Percentiles rank a stretch among this genome's conserved stretches.
Evolutionary conservation across 2,113 vertebrate genomes (phyloP).

Genomic region (Myanophis thanlyinensis): DNA sequence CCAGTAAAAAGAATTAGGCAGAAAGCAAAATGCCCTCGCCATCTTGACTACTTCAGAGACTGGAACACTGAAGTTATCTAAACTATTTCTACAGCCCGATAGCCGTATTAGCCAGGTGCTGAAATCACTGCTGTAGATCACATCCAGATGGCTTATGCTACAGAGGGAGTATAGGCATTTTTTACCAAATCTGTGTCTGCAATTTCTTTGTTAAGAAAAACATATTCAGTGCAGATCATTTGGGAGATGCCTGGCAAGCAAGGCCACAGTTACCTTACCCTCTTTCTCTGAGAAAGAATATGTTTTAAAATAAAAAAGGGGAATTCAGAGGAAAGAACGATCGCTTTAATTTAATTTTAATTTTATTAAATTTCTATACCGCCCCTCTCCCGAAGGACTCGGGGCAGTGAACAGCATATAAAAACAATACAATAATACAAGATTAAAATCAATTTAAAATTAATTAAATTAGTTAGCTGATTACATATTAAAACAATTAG

Average conservation of each 20-base stretch:
- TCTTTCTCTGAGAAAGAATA: background rate
- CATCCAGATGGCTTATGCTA: constrained; percentile 3
- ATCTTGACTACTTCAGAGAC: constrained; percentile 2
- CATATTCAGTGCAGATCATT: constrained; percentile 60
- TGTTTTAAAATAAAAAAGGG: constrained; percentile 24
- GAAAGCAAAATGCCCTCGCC: background rate
- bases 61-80: constrained; percentile 13
- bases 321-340: constrained; percentile 30
- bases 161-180: constrained; percentile 4
- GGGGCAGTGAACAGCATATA: no score
- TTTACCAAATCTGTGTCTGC: constrained; percentile 50
- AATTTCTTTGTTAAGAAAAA: constrained; percentile 56
- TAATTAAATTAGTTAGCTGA: no score
- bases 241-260: constrained; percentile 7
- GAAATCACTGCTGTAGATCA: constrained; percentile 26
- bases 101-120: constrained; percentile 22
- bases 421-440: no score
- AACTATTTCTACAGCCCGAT: constrained; percentile 29
- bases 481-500: no score
- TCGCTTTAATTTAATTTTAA: no score
- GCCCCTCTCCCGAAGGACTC: no score
- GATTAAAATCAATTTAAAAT: no score
- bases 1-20: background rate
- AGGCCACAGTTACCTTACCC: background rate
- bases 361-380: no score